Conservation (phyloP, 2,888 invertebrate species). For the Villa cingulata region DNA sequence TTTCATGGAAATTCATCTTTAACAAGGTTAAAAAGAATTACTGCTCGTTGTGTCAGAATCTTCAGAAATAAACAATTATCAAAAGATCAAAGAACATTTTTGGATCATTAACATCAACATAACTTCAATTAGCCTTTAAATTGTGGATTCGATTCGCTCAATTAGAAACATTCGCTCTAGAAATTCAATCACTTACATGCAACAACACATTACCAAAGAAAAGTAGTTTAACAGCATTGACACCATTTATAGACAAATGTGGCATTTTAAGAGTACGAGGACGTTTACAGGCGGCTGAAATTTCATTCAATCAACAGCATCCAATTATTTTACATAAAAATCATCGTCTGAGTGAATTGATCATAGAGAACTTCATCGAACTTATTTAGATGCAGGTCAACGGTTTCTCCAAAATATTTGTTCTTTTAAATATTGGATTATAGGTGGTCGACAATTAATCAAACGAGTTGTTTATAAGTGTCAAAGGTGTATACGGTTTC, state of each 20-base stretch:
- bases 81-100: too few species aligned
- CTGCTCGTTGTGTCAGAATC: constrained; percentile 5
- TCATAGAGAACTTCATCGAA: not conserved
- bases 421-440: constrained; percentile 5
- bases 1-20: too few species aligned
- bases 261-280: not conserved
- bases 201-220: too few species aligned
- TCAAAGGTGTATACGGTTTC: constrained; percentile 4
- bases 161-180: too few species aligned
- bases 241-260: not conserved
- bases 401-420: not conserved
- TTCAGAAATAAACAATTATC: not conserved
- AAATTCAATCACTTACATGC: too few species aligned
- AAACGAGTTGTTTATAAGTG: constrained; percentile 5
- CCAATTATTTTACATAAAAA: not conserved
- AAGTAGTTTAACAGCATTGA: too few species aligned
- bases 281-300: not conserved
- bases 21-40: too few species aligned
- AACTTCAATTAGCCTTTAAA: too few species aligned
- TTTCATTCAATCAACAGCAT: not conserved
- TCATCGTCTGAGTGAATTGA: not conserved
- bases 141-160: too few species aligned
- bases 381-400: not conserved
- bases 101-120: too few species aligned
- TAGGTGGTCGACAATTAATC: not conserved